Evolutionary conservation across 1,140 invertebrate species (phyloP), one percentile per base, ranked within the genome.

Genomic region (Penaeus japonicus): DNA sequence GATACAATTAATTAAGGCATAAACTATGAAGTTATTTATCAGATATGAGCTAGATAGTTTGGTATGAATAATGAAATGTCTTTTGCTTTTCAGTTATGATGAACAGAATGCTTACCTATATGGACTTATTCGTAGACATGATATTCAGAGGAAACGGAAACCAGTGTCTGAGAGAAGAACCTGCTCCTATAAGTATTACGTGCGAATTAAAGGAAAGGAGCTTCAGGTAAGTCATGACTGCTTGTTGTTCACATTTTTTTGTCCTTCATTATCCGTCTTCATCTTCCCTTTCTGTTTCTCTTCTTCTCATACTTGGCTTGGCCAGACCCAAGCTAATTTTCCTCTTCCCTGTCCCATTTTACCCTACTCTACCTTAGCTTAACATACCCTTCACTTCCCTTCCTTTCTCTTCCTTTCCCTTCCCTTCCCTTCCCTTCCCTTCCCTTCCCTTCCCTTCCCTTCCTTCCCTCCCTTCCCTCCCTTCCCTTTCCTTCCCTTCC

Each of bases 31-130:
- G 12, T 17, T 70, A 17, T 27, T 10, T 32, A 15, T 20, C n/a
- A 70, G 7, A 10, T 70, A 10, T 24, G 65, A 24, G 20, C n/a
- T 2, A 1, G 18, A 20, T 10, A 35, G 20, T 54, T 57, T 55
- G 55, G 12, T 39, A 55, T 32, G 35, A 12, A n/a, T 3, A 24
- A 77, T 79, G 20, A 80, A 24, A 12, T 27, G 54, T 20, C 30
- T 55, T 24, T 80, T n/a, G 20, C 24, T 47, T 73, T 81, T 20
- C 79, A 90, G 90, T 55, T 91, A 94, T 91, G 94, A 94, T 92
- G 94, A 94, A 92, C 94, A 94, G 91, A 94, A 94, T 92, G 93
- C 94, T 35, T 94, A 94, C 90, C 92, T 94, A 77, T 94, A 94
- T 92, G 94, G 94, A n/a, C 92, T 94, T 5, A 94, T 94, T 92